Conservation (phyloP, 2,888 invertebrate species). For the Pollenia labialis region DNA sequence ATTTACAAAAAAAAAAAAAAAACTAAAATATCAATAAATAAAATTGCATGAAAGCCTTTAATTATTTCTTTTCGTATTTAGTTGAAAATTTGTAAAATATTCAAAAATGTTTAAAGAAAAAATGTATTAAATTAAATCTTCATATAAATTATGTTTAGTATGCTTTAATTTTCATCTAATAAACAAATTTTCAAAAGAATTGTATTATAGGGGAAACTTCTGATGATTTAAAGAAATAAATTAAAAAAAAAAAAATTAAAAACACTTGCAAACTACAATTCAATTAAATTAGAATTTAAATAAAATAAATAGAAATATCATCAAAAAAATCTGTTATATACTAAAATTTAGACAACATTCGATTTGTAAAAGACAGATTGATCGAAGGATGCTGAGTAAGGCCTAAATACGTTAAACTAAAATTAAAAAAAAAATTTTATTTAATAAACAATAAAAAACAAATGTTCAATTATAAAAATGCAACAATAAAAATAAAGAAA, state of each 20-base stretch:
- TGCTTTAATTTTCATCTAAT: neutral
- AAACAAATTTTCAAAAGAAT: constrained; percentile 12
- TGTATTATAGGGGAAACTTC: constrained; percentile 61
- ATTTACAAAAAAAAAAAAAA: constrained; percentile 35
- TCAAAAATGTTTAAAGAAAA: neutral
- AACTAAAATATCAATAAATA: neutral
- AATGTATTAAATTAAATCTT: no score
- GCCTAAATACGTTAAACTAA: constrained; percentile 29
- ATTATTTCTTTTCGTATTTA: constrained; percentile 18
- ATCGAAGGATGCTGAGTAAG: constrained; percentile 7
- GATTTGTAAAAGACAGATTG: constrained; percentile 24
- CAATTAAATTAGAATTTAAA: constrained; percentile 29
- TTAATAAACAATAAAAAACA: neutral
- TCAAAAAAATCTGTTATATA: constrained; percentile 1
- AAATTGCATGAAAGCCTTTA: constrained; percentile 71
- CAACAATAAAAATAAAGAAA: constrained; percentile 24
- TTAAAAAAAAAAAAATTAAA: neutral
- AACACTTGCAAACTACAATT: neutral
- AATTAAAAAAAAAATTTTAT: neutral
- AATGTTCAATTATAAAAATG: constrained; percentile 41
- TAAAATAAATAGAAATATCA: constrained; percentile 2
- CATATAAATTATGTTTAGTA: neutral
- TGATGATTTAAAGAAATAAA: constrained; percentile 34
- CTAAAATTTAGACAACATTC: constrained; percentile 58
- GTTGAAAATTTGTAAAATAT: constrained; percentile 43